These are phyloP conservation scores for Oryzias curvinotus DNA, from an alignment of 2,113 vertebrate species.

Conservation along the genomic window DNA sequence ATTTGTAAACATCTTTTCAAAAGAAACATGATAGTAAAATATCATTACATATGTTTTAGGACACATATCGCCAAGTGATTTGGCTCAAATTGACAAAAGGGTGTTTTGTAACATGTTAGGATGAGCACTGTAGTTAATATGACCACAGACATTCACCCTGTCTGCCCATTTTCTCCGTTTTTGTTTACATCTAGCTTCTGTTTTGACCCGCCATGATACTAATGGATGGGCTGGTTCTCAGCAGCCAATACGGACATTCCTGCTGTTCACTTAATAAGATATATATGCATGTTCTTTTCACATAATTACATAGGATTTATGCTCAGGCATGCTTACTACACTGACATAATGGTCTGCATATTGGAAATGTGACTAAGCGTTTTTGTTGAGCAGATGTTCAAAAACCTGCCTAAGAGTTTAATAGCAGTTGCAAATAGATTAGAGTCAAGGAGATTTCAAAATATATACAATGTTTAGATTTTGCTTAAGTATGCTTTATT, in stretches of 20 bases:
- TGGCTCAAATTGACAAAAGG: background rate
- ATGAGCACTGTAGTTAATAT: constrained; percentile 1
- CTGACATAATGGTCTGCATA: background rate
- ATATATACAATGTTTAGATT: too few species aligned
- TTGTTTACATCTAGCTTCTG: constrained; percentile 47
- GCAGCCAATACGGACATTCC: constrained; percentile 33
- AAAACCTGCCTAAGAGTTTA: too few species aligned
- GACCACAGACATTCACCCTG: constrained; percentile 7
- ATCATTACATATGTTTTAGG: background rate
- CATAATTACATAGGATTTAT: constrained; percentile 49
- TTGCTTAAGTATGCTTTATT: too few species aligned
- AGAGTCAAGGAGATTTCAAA: too few species aligned
- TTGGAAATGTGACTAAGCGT: constrained; percentile 8
- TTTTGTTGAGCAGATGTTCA: background rate
- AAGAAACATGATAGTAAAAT: too few species aligned
- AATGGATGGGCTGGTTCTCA: constrained; percentile 27
- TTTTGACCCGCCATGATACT: constrained; percentile 47
- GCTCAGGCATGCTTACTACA: constrained; percentile 46
- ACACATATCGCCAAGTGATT: background rate
- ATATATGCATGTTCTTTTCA: constrained; percentile 42
- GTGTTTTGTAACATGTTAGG: constrained; percentile 26
- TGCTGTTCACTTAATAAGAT: constrained; percentile 51
- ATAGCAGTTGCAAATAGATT: too few species aligned
- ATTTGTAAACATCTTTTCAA: too few species aligned
- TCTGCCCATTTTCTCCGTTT: constrained; percentile 45